Percentiles rank a stretch among this genome's conserved stretches.
Evolutionary conservation across 2,888 invertebrate genomes (phyloP).

Genomic region (Heteropelma amictum): DNA sequence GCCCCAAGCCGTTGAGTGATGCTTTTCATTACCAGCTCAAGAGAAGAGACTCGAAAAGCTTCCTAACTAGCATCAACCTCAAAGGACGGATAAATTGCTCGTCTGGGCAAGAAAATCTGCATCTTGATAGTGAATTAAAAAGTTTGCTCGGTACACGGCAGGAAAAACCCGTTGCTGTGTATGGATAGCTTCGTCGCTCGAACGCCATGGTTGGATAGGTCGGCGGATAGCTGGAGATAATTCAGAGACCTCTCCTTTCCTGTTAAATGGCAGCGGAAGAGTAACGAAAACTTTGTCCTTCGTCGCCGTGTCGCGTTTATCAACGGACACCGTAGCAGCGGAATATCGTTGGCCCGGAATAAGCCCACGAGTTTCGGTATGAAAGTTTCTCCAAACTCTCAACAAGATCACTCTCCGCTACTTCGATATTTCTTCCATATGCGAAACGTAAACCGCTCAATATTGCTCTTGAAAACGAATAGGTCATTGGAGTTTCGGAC

Average conservation of each 20-base stretch:
- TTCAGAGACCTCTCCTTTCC: conserved; percentile 44
- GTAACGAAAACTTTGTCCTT: conserved; percentile 62
- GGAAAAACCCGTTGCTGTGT: conserved; percentile 9
- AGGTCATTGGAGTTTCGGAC: not conserved
- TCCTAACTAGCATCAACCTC: conserved; percentile 63
- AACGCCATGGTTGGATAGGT: conserved; percentile 36
- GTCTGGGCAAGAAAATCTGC: conserved; percentile 70
- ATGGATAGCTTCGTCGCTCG: conserved; percentile 6
- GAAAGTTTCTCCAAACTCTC: conserved; percentile 44
- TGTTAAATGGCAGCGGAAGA: conserved; percentile 54
- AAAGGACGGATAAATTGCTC: conserved; percentile 69
- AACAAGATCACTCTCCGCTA: not conserved
- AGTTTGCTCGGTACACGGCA: conserved; percentile 61
- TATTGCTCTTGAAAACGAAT: not conserved
- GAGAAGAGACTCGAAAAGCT: conserved; percentile 40
- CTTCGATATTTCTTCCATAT: not conserved
- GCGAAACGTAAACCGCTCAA: not conserved
- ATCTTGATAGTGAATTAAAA: conserved; percentile 74
- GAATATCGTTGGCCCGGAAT: conserved; percentile 55
- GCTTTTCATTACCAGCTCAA: conserved; percentile 41
- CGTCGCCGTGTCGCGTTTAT: conserved; percentile 65
- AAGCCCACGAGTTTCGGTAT: conserved; percentile 43
- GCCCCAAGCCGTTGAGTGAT: conserved; percentile 21
- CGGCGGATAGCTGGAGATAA: not conserved
- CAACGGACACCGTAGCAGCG: conserved; percentile 51